Evolutionary conservation across 2,888 invertebrate species (phyloP), one percentile per base, ranked within the genome.

Genomic region (Lepas anatifera): DNA sequence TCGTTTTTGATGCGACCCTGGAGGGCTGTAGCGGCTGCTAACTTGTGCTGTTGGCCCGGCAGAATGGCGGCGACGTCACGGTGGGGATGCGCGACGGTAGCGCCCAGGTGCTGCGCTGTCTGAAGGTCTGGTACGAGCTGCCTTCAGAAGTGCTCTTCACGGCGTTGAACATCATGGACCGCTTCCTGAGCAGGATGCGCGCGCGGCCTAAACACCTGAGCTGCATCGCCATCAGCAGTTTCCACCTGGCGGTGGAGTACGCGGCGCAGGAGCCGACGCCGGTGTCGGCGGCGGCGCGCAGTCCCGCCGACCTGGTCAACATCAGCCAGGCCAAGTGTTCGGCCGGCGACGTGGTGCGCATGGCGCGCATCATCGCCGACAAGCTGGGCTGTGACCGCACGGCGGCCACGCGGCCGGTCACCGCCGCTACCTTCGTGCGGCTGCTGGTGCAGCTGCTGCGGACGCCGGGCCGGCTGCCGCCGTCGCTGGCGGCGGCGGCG

Each of bases 91-190:
- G 92, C 63, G 89, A 92, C 81, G 89, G 88, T 74, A 89, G 90
- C 27, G 90, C 89, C 1, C 89, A 90, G 80, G 88, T 89, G 75
- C 82, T 92, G 76, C 85, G 90, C 74, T 90, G 89, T 78, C 84
- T 91, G 74, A 90, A 90, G 80, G 87, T 90, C 77, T 91, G 91
- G 90, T 91, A 87, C 81, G 90, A 91, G 78, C 81, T 90, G 76
- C 89, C 91, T 18, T 86, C 88, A 22, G 88, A 89, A 76, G 88
- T 89, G 16, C 86, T 90, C 76, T 87, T 91, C 79, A 84, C 87
- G 73, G 89, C 90, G 73, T 86, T 89, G 80, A 89, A 88, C 79
- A 81, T 90, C 77, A 87, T 92, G 78, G 92, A 90, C 81, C 85
- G 89, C 74, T 92, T 92, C 80, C 82, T 92, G 72, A 88, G 89